Percentiles rank a stretch among this genome's conserved stretches.
These are phyloP conservation scores for Etheostoma perlongum DNA, from an alignment of 2,797 vertebrate genomes.

Conservation along the genomic window DNA sequence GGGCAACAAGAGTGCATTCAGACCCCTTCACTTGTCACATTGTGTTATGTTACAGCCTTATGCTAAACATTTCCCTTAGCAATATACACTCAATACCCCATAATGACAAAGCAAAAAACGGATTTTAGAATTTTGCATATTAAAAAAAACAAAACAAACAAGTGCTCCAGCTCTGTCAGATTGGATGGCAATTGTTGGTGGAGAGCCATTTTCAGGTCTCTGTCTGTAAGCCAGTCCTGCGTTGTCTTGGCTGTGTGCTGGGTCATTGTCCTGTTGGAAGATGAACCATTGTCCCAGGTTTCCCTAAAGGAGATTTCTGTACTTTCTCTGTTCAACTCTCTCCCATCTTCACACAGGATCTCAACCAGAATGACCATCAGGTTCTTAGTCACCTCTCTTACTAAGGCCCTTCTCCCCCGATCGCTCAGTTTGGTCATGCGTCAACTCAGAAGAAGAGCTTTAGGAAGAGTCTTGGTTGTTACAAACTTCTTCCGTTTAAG, in stretches of 20 bases:
- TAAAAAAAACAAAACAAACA: background rate
- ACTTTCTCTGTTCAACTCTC: background rate
- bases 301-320: background rate
- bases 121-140: background rate
- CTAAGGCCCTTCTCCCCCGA: too few relatives aligned
- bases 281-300: background rate
- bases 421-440: background rate
- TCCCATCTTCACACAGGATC: too few relatives aligned
- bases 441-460: too few relatives aligned
- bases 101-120: background rate
- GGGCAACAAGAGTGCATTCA: background rate
- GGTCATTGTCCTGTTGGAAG: background rate
- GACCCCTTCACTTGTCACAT: background rate
- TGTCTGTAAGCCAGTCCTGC: background rate
- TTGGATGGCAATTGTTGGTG: too few relatives aligned
- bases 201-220: background rate
- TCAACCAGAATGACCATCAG: background rate
- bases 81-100: background rate
- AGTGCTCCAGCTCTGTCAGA: too few relatives aligned
- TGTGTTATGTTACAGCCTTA: background rate
- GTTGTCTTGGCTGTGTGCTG: background rate
- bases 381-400: background rate
- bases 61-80: background rate
- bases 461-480: background rate
- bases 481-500: background rate